Conservation (phyloP, 2,113 vertebrate species). For the Orcinus orca region DNA sequence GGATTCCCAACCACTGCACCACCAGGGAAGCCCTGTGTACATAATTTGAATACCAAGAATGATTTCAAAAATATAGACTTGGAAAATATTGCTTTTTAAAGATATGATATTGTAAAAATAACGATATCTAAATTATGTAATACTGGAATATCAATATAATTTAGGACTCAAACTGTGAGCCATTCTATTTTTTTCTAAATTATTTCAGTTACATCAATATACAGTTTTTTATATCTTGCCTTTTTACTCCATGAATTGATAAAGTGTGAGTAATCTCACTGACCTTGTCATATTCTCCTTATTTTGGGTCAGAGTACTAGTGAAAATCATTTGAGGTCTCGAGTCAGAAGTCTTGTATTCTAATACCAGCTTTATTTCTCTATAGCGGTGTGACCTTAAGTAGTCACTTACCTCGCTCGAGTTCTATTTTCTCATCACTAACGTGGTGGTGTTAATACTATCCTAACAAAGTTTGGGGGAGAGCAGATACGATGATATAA, state of each 20-base stretch:
- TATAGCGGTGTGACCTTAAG: not conserved
- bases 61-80: not conserved
- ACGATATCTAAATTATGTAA: not conserved
- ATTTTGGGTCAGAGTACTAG: not conserved
- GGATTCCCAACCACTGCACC: too few species aligned
- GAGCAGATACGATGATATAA: not conserved
- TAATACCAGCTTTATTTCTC: not conserved
- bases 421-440: not conserved
- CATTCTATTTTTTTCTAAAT: not conserved
- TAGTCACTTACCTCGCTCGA: not conserved
- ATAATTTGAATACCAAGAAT: conserved; percentile 19
- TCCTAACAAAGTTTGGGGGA: not conserved
- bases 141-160: not conserved
- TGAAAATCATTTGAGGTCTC: not conserved
- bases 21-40: not conserved
- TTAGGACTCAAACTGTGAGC: not conserved
- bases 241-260: not conserved
- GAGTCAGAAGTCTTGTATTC: not conserved
- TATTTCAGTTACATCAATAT: not conserved
- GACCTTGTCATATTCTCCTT: not conserved
- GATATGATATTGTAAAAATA: not conserved
- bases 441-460: not conserved
- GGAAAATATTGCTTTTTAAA: conserved; percentile 12
- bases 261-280: not conserved
- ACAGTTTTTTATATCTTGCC: not conserved